Evolutionary conservation across 2,113 vertebrate genomes (phyloP).

Genomic region (Rhea americana): DNA sequence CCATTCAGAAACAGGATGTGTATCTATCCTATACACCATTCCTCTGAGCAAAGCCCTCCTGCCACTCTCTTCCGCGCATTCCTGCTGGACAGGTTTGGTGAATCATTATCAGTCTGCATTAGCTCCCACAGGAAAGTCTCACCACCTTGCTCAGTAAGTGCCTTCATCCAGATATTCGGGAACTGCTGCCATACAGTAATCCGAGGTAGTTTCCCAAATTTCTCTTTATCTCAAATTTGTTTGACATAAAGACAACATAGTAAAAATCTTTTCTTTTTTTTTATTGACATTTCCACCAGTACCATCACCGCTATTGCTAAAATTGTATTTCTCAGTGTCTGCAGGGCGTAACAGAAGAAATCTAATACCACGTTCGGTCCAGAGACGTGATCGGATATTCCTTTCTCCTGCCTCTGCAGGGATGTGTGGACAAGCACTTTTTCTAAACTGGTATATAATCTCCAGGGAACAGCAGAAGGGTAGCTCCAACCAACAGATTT

Average conservation of each 20-base stretch:
- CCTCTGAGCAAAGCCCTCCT: neutral
- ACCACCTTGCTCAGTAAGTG: neutral
- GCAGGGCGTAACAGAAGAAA: neutral
- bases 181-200: neutral
- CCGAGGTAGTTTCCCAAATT: neutral
- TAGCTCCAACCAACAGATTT: neutral
- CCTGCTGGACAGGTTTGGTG: neutral
- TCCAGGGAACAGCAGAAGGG: neutral
- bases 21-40: rapidly evolving
- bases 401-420: neutral
- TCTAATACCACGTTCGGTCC: neutral
- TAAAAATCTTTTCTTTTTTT: neutral
- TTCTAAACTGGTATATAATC: neutral
- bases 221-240: neutral
- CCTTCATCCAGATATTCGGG: neutral
- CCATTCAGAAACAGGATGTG: neutral
- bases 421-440: neutral
- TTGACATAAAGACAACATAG: neutral
- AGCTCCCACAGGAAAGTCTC: neutral
- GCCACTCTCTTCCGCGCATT: neutral
- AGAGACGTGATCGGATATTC: neutral
- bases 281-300: neutral
- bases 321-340: neutral
- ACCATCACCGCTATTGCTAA: neutral
- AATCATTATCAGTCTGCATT: neutral